Percentiles rank a stretch among this genome's conserved stretches.
Conservation (phyloP, 2,888 invertebrate species). For the Xestia ashworthii region DNA sequence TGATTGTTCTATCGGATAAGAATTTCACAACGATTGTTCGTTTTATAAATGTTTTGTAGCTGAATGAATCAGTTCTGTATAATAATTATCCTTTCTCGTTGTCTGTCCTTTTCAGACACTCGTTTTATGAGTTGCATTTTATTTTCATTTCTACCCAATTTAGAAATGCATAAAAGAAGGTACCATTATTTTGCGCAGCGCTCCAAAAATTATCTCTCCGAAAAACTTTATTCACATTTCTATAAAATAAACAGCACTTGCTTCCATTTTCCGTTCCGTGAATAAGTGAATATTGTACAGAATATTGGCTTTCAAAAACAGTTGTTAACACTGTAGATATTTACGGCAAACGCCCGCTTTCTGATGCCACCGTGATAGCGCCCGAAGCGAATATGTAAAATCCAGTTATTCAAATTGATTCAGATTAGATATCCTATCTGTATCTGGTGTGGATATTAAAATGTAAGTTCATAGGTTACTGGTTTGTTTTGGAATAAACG, state of each 20-base stretch:
- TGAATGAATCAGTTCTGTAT: slow-evolving; percentile 3
- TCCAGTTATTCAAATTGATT: slow-evolving; percentile 51
- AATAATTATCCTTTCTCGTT: background rate
- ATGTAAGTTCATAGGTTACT: slow-evolving; percentile 7
- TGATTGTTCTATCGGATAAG: slow-evolving; percentile 1
- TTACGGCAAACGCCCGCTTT: slow-evolving; percentile 37
- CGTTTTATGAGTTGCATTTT: background rate
- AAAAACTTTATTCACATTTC: slow-evolving; percentile 11
- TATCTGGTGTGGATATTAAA: slow-evolving; percentile 7
- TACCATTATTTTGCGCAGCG: slow-evolving; percentile 6
- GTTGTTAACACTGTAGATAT: slow-evolving; percentile 36
- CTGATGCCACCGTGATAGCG: slow-evolving; percentile 28
- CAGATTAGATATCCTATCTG: slow-evolving; percentile 26
- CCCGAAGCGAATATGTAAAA: slow-evolving; percentile 43
- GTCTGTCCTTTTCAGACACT: background rate
- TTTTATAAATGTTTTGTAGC: slow-evolving; percentile 13
- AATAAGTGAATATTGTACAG: background rate
- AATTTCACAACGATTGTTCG: slow-evolving; percentile 19
- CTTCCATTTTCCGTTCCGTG: background rate
- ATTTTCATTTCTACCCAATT: slow-evolving; percentile 13
- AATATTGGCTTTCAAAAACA: background rate
- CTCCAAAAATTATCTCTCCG: background rate
- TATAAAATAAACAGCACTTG: background rate
- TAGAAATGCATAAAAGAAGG: background rate
- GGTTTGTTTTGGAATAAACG: slow-evolving; percentile 6